Conservation (phyloP, 2,888 invertebrate species). For the Thumatha senex region DNA sequence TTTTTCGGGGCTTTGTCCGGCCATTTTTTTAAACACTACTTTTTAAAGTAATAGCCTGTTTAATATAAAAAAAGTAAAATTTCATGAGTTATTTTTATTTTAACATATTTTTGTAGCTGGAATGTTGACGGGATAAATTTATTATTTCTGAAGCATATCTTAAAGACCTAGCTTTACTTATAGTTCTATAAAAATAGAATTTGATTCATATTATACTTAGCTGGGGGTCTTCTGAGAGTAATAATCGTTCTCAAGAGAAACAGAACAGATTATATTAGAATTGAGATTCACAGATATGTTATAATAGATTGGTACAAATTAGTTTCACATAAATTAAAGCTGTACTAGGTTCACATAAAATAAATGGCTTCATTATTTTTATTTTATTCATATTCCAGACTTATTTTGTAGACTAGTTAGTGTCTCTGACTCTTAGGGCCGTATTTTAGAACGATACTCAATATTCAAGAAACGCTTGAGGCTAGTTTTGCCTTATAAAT, state of each 20-base stretch:
- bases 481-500: too few species aligned
- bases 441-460: too few species aligned
- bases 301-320: background rate
- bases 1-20: slow-evolving; percentile 12
- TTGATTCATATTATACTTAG: slow-evolving; percentile 5
- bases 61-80: too few species aligned
- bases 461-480: too few species aligned
- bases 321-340: background rate
- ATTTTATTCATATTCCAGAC: too few species aligned
- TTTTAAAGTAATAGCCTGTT: too few species aligned
- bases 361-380: background rate
- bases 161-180: slow-evolving; percentile 1
- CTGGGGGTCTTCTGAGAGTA: background rate
- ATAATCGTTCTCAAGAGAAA: background rate
- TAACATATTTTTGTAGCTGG: background rate
- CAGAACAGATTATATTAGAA: background rate
- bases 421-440: too few species aligned
- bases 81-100: too few species aligned
- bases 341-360: background rate
- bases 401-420: too few species aligned
- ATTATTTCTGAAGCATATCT: background rate
- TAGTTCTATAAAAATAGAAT: slow-evolving; percentile 3
- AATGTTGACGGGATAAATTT: background rate
- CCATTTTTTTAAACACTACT: background rate
- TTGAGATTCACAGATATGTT: background rate